Evolutionary conservation across 2,888 invertebrate genomes (phyloP).

Genomic region (Tachina grossa): DNA sequence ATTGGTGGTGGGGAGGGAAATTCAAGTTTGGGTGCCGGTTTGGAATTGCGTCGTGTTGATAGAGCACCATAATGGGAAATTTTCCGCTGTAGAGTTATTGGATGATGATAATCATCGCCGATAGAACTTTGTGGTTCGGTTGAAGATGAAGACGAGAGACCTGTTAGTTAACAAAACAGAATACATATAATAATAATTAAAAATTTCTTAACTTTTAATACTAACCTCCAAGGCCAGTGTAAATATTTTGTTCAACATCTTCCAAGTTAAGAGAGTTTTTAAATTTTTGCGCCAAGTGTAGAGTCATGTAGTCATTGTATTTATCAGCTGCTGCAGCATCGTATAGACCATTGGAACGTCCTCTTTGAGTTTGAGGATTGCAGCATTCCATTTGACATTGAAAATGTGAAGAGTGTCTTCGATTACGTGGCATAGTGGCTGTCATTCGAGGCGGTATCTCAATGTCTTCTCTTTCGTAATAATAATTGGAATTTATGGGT

Average conservation of each 20-base stretch:
- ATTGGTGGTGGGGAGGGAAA: slow-evolving; percentile 80
- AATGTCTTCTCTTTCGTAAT: slow-evolving; percentile 70
- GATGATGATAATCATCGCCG: slow-evolving; percentile 75
- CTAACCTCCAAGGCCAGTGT: slow-evolving; percentile 79
- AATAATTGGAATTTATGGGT: slow-evolving; percentile 82
- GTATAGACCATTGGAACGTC: slow-evolving; percentile 67
- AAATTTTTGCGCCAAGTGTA: slow-evolving; percentile 77
- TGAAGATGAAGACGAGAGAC: slow-evolving; percentile 78
- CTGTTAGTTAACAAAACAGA: slow-evolving; percentile 64
- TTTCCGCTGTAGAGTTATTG: slow-evolving; percentile 78
- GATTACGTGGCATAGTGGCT: slow-evolving; percentile 78
- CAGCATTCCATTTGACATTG: slow-evolving; percentile 79
- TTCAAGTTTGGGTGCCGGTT: slow-evolving; percentile 79
- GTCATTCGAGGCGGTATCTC: slow-evolving; percentile 73
- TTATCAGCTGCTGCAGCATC: slow-evolving; percentile 67
- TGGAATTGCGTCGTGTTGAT: slow-evolving; percentile 78
- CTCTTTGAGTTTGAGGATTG: slow-evolving; percentile 54
- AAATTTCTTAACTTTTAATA: background rate
- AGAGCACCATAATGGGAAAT: slow-evolving; percentile 77
- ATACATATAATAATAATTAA: background rate
- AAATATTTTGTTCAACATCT: slow-evolving; percentile 77
- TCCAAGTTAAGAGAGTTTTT: slow-evolving; percentile 73
- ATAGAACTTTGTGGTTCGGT: slow-evolving; percentile 74
- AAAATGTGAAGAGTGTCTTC: slow-evolving; percentile 74
- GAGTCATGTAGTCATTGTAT: slow-evolving; percentile 79